Evolutionary conservation across 2,888 invertebrate genomes (phyloP), one percentile per base, ranked within the genome.

Genomic region (Euzetes globulus): DNA sequence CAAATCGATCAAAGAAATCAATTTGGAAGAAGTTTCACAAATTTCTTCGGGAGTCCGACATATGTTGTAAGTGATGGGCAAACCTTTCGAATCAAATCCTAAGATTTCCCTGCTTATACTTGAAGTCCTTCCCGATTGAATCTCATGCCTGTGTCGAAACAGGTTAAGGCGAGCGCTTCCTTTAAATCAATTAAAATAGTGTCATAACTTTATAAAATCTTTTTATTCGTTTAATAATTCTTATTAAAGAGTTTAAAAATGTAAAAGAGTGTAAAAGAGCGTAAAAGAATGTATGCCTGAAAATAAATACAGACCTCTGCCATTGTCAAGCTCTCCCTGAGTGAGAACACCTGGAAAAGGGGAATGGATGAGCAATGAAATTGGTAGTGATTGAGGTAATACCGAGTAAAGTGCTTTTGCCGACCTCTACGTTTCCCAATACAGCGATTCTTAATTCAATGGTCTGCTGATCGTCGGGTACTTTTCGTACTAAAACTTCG

Each of bases 101-200:
- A 99, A 87, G 78, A 98, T 94, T 85, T 97, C 96, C 82, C 95
- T 94, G 78, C 94, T 94, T 80, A 97, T 91, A 5, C 94, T 95
- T 0, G 94, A 95, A 0, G 97, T 98, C 77, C 95, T 86, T 0
- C 97, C 97, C 19, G 90, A 89, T 82, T 91, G 90, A 74, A 99
- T 93, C 83, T 99, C 99, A 83, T 99, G 99, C 15, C 79, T 75
- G 79, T 98, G 87, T 22, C 87, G 82, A 83, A 99, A 94, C 88
- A 99, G 91, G 84, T 97, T 98, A 11, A 98, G 85, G 0, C 99
- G 87, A 0, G 98, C 95, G 80, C 92, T 88, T 7, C 99, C 97
- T 52, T 33, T 37, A 3, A 33, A 25, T 41, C 29, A 58, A 63
- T 6, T 33, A 6, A 63, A 68, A 29, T 60, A 9, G 13, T n/a